Conservation (phyloP, 2,888 invertebrate species). For the Epinotia nisella region DNA sequence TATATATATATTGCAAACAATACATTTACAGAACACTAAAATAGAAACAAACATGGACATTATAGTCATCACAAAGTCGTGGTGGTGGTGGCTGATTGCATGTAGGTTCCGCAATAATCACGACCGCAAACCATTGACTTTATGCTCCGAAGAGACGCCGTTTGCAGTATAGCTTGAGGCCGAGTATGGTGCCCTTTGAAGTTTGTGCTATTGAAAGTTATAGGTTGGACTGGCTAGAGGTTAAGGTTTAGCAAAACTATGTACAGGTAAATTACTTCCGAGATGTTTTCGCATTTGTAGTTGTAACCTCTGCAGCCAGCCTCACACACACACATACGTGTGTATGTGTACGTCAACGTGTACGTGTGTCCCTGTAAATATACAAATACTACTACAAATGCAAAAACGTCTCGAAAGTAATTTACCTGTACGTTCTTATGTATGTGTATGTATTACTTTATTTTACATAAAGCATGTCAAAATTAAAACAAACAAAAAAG, state of each 20-base stretch:
- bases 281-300: too few relatives aligned
- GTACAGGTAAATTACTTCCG: too few relatives aligned
- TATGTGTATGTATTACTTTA: too few relatives aligned
- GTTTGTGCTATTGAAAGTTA: conserved; percentile 7
- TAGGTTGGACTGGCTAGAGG: background rate
- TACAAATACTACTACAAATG: too few relatives aligned
- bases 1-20: background rate
- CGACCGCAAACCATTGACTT: conserved; percentile 20
- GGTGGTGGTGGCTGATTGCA: conserved; percentile 5
- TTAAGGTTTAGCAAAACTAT: background rate
- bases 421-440: too few relatives aligned
- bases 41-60: background rate
- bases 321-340: too few relatives aligned
- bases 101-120: conserved; percentile 2
- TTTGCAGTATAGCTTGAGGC: conserved; percentile 14
- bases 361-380: too few relatives aligned
- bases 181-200: conserved; percentile 23
- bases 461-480: too few relatives aligned
- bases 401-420: too few relatives aligned
- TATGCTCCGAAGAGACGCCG: conserved; percentile 5
- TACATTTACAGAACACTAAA: background rate
- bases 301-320: too few relatives aligned
- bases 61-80: background rate
- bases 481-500: too few relatives aligned
- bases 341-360: too few relatives aligned